Percentiles rank a stretch among this genome's conserved stretches.
Evolutionary conservation across 2,888 invertebrate genomes (phyloP).

Genomic region (Euplagia quadripunctaria): DNA sequence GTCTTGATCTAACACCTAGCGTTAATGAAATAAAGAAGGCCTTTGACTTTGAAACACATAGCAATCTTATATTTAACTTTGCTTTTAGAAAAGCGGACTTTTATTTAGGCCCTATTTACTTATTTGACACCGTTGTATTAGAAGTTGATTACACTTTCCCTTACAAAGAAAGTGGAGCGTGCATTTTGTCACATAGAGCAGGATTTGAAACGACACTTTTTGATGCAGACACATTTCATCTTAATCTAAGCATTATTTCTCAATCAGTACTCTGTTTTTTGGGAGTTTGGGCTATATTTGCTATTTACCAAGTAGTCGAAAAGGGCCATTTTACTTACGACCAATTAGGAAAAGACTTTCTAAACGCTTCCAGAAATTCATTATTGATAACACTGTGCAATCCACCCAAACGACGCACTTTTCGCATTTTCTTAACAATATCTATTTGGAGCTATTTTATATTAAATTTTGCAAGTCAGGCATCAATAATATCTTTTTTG

Average conservation of each 20-base stretch:
- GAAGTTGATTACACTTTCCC: slow-evolving; percentile 73
- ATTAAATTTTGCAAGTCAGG: slow-evolving; percentile 78
- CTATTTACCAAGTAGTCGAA: slow-evolving; percentile 65
- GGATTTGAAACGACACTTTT: slow-evolving; percentile 74
- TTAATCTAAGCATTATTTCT: slow-evolving; percentile 56
- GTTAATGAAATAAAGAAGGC: slow-evolving; percentile 55
- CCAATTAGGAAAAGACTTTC: slow-evolving; percentile 76
- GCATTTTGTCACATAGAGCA: slow-evolving; percentile 73
- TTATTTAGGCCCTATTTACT: slow-evolving; percentile 73
- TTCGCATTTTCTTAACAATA: slow-evolving; percentile 73
- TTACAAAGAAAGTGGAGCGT: slow-evolving; percentile 76
- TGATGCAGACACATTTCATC: slow-evolving; percentile 61
- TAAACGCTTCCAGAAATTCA: slow-evolving; percentile 72
- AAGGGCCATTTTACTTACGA: slow-evolving; percentile 59
- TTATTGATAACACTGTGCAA: slow-evolving; percentile 68
- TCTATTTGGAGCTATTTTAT: slow-evolving; percentile 79
- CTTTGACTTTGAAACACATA: slow-evolving; percentile 69
- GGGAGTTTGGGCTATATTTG: slow-evolving; percentile 74
- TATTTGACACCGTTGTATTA: slow-evolving; percentile 72
- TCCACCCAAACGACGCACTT: slow-evolving; percentile 66
- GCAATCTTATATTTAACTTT: slow-evolving; percentile 69
- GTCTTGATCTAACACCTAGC: slow-evolving; percentile 67
- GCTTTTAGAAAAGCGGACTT: slow-evolving; percentile 73
- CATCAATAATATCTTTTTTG: slow-evolving; percentile 79
- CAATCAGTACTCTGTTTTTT: slow-evolving; percentile 64